These are phyloP conservation scores for Semicossyphus pulcher DNA, from an alignment of 2,113 vertebrate genomes.

Conservation along the genomic window DNA sequence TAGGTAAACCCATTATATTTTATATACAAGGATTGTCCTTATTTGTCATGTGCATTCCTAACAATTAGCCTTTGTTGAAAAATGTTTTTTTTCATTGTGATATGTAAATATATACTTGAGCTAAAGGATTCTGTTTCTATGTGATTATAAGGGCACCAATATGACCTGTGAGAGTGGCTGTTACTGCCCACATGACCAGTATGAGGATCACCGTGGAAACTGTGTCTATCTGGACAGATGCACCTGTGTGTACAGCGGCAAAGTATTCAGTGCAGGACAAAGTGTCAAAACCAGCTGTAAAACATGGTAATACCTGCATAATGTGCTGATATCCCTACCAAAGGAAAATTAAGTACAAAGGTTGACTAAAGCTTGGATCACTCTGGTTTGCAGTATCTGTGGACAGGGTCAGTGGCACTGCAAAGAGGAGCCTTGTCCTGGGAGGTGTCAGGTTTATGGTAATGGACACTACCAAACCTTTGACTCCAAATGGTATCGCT, in stretches of 20 bases:
- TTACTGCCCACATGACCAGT: constrained; percentile 74
- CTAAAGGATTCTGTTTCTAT: neutral
- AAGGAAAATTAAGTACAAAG: neutral
- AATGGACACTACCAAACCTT: constrained; percentile 85
- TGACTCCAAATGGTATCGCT: constrained; percentile 82
- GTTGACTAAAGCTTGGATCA: neutral
- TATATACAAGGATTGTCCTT: too few species aligned
- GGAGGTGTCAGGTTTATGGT: constrained; percentile 83
- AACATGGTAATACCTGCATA: constrained; percentile 68
- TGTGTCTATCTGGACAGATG: constrained; percentile 77
- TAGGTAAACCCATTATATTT: too few species aligned
- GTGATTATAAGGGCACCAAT: constrained; percentile 43
- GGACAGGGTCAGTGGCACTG: constrained; percentile 77
- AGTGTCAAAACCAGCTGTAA: constrained; percentile 69
- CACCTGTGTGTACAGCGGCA: constrained; percentile 75
- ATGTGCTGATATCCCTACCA: neutral
- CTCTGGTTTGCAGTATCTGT: constrained; percentile 67
- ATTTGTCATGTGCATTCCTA: too few species aligned
- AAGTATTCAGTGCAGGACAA: constrained; percentile 68
- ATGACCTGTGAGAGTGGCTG: constrained; percentile 75
- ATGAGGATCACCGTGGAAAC: constrained; percentile 75
- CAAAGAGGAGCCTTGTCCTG: constrained; percentile 61
- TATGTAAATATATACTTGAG: neutral
- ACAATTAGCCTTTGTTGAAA: neutral
- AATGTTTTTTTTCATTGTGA: neutral